phyloP scores from a whole-genome alignment of 2,113 vertebrate species.

The Scalopus aquaticus region DNA sequence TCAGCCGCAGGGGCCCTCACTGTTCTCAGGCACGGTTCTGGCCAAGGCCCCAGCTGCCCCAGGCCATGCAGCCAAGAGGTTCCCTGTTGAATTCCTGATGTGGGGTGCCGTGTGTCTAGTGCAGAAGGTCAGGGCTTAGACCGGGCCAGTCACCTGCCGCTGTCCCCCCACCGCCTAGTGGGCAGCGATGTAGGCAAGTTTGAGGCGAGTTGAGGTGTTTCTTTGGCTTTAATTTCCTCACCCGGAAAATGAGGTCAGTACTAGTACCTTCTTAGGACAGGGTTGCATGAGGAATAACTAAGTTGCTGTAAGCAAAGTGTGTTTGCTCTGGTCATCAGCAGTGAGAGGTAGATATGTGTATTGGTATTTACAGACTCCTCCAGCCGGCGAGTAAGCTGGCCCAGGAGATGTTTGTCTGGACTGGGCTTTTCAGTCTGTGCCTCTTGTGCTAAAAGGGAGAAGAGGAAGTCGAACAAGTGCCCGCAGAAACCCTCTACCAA shows the following conservation, averaged over 20 bases:
- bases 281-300: background rate
- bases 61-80: background rate
- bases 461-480: conserved; percentile 95
- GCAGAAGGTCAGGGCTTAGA: background rate
- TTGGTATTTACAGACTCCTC: background rate
- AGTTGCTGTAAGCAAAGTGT: background rate
- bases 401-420: background rate
- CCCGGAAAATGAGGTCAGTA: background rate
- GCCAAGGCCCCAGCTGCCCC: background rate
- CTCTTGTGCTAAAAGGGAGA: conserved; percentile 89
- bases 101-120: background rate
- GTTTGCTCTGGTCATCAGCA: background rate
- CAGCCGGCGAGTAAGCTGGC: background rate
- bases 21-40: background rate
- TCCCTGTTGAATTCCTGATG: background rate
- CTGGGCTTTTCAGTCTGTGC: background rate
- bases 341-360: background rate
- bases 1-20: background rate
- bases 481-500: conserved; percentile 96
- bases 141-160: background rate
- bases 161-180: background rate
- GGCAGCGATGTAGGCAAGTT: background rate
- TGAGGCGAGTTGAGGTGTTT: background rate
- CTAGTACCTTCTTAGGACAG: background rate
- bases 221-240: background rate